A percentile compares a stretch with the other conserved stretches of the same genome.
phyloP scores from a whole-genome alignment of 2,113 vertebrate species.

The Struthidea cinerea region DNA sequence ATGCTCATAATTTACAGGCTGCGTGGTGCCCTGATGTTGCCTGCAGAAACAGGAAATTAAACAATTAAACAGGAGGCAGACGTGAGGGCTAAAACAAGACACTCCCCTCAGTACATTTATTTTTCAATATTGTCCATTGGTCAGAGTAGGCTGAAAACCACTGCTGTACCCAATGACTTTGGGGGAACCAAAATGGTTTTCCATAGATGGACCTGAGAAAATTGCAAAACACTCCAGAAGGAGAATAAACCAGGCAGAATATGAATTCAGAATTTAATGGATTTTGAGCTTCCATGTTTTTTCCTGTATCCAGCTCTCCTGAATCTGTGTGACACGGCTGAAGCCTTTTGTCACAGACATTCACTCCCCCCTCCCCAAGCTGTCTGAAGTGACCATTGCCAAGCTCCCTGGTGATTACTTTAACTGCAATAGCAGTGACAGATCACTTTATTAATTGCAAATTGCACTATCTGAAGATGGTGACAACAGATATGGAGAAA shows the following conservation, averaged over 20 bases:
- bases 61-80: neutral
- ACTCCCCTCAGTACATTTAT: neutral
- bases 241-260: neutral
- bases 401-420: neutral
- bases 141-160: neutral
- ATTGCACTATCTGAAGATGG: conserved; percentile 42
- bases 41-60: conserved; percentile 21
- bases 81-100: neutral
- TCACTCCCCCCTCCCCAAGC: neutral
- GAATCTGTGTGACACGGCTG: fast-evolving
- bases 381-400: neutral
- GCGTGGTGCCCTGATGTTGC: neutral
- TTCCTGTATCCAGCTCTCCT: neutral
- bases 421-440: neutral
- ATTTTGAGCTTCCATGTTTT: neutral
- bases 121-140: neutral
- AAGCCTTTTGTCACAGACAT: neutral
- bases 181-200: neutral
- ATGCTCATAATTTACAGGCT: neutral
- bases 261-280: neutral
- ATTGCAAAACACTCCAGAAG: neutral
- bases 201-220: neutral
- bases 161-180: neutral
- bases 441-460: conserved; percentile 52
- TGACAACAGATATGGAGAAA: conserved; percentile 45